Evolutionary conservation across 2,888 invertebrate species (phyloP).

Genomic region (Philereme transversata): DNA sequence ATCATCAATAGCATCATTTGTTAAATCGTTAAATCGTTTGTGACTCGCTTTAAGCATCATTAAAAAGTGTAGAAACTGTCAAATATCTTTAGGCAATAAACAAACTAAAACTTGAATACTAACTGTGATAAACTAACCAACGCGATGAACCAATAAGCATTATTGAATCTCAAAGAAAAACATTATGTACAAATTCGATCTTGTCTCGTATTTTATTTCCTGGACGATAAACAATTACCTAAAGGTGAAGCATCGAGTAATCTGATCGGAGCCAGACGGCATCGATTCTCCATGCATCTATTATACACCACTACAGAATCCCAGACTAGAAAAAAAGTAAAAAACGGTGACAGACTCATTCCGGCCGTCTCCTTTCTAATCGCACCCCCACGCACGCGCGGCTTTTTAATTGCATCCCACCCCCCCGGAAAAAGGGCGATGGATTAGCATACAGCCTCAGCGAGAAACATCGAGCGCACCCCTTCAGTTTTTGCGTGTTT

Average conservation of each 20-base stretch:
- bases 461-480: constrained; percentile 72
- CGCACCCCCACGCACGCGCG: constrained; percentile 83
- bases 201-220: constrained; percentile 25
- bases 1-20: no score
- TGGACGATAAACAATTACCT: constrained; percentile 32
- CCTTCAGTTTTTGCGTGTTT: constrained; percentile 77
- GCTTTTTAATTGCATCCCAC: constrained; percentile 83
- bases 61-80: no score
- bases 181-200: constrained; percentile 14
- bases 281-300: constrained; percentile 63
- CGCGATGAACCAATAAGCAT: background rate
- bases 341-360: constrained; percentile 80
- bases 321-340: constrained; percentile 82
- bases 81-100: no score
- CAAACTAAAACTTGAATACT: no score
- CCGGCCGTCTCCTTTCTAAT: constrained; percentile 81
- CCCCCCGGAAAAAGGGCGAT: constrained; percentile 80
- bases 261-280: constrained; percentile 51
- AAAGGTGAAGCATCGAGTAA: constrained; percentile 31
- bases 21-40: no score
- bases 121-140: no score
- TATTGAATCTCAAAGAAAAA: background rate
- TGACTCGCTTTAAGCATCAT: no score
- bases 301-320: constrained; percentile 45
- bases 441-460: constrained; percentile 83